phyloP scores from a whole-genome alignment of 2,797 vertebrate genomes.

The Phoebastria nigripes region DNA sequence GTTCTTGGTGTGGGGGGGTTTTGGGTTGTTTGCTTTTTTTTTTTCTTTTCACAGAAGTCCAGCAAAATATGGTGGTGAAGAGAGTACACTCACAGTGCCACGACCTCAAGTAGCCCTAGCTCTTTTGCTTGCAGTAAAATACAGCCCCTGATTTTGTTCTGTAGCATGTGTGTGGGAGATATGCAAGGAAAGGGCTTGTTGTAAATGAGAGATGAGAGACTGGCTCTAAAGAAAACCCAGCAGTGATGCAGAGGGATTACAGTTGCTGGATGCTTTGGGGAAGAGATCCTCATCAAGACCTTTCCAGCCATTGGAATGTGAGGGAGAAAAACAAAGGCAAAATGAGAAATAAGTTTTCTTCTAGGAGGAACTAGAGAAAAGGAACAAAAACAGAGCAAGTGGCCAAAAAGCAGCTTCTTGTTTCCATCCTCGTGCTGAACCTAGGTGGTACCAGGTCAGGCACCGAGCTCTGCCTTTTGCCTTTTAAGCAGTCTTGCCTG shows the following conservation, averaged over 20 bases:
- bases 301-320: background rate
- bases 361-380: background rate
- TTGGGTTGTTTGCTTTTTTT: background rate
- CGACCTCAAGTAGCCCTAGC: background rate
- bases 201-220: background rate
- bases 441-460: background rate
- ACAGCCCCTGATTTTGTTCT: background rate
- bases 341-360: background rate
- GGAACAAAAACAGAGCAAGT: background rate
- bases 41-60: background rate
- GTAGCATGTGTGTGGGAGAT: background rate
- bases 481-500: background rate
- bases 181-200: background rate
- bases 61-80: background rate
- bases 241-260: background rate
- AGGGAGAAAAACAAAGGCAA: background rate
- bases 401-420: background rate
- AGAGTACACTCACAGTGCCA: background rate
- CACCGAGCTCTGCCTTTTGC: background rate
- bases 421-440: background rate
- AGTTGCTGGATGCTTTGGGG: background rate
- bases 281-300: background rate
- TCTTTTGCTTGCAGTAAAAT: background rate
- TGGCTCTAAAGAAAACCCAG: background rate
- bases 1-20: background rate